Evolutionary conservation across 1,140 invertebrate genomes (phyloP).

Genomic region (Chrysomallon squamiferum): DNA sequence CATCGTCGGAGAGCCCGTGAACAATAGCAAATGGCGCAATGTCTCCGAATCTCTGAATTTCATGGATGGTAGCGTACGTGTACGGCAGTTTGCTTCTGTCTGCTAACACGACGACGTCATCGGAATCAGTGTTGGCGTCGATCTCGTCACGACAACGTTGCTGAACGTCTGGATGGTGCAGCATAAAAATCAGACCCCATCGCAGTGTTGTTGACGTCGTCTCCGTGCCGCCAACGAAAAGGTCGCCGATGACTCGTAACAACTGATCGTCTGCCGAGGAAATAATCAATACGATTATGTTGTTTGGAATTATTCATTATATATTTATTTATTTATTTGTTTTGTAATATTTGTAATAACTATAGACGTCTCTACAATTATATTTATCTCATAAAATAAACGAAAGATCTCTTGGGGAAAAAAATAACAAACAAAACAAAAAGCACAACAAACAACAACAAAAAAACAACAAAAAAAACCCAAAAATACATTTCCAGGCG

Average conservation of each 20-base stretch:
- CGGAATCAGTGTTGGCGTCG: slow-evolving; percentile 63
- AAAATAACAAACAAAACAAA: no score
- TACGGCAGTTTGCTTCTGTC: slow-evolving; percentile 24
- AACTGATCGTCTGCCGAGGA: slow-evolving; percentile 36
- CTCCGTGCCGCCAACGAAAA: slow-evolving; percentile 89
- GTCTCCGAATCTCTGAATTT: slow-evolving; percentile 28
- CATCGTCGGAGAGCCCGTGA: slow-evolving; percentile 43
- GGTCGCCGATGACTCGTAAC: slow-evolving; percentile 67
- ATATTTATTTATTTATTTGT: no score
- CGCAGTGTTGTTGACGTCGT: slow-evolving; percentile 83
- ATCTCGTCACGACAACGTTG: slow-evolving; percentile 84
- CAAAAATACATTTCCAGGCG: no score
- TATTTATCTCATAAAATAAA: no score
- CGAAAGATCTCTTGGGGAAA: no score
- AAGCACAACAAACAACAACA: no score
- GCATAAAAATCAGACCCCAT: slow-evolving; percentile 88
- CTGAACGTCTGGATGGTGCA: slow-evolving; percentile 76
- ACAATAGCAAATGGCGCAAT: slow-evolving; percentile 56
- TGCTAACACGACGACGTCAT: background rate
- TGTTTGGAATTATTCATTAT: no score
- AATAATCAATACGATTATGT: no score
- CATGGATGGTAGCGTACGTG: slow-evolving; percentile 25
- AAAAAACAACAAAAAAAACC: no score
- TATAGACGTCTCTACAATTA: no score
- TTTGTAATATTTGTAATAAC: no score